Conservation (phyloP, 2,888 invertebrate genomes). For the Pediacus dermestoides region DNA sequence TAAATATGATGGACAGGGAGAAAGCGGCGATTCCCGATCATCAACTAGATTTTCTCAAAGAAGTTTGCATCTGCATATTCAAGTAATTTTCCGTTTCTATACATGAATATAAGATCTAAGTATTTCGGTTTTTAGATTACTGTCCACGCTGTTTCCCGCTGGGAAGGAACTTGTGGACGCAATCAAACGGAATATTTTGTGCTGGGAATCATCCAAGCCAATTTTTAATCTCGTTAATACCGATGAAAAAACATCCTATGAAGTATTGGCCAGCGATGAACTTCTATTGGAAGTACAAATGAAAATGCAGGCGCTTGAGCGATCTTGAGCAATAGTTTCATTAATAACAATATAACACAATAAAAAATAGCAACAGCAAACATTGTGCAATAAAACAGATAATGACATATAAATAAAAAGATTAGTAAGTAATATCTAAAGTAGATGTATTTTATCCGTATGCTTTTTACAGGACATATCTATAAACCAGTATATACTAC, state of each 20-base stretch:
- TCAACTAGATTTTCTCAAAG: slow-evolving; percentile 68
- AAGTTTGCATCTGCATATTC: slow-evolving; percentile 53
- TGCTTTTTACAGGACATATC: too few relatives aligned
- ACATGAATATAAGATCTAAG: slow-evolving; percentile 3
- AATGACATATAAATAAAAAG: too few relatives aligned
- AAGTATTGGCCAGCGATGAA: slow-evolving; percentile 36
- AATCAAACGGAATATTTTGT: slow-evolving; percentile 55
- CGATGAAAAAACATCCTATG: slow-evolving; percentile 35
- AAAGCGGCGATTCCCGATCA: slow-evolving; percentile 77
- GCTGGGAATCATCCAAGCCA: slow-evolving; percentile 57
- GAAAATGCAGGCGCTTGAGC: slow-evolving; percentile 19
- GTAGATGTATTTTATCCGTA: too few relatives aligned
- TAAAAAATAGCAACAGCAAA: too few relatives aligned
- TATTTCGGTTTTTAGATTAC: slow-evolving; percentile 47
- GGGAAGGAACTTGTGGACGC: slow-evolving; percentile 50
- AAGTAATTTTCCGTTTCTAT: slow-evolving; percentile 42
- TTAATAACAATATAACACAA: too few relatives aligned
- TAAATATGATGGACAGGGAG: slow-evolving; percentile 77
- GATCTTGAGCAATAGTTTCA: too few relatives aligned
- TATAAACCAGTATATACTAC: too few relatives aligned
- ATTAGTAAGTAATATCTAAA: too few relatives aligned
- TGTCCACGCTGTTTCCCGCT: slow-evolving; percentile 55
- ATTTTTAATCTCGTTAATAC: slow-evolving; percentile 41
- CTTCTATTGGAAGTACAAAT: slow-evolving; percentile 36
- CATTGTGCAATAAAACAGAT: too few relatives aligned